Evolutionary conservation across 2,797 vertebrate species (phyloP).

Genomic region (Xenopus petersii): DNA sequence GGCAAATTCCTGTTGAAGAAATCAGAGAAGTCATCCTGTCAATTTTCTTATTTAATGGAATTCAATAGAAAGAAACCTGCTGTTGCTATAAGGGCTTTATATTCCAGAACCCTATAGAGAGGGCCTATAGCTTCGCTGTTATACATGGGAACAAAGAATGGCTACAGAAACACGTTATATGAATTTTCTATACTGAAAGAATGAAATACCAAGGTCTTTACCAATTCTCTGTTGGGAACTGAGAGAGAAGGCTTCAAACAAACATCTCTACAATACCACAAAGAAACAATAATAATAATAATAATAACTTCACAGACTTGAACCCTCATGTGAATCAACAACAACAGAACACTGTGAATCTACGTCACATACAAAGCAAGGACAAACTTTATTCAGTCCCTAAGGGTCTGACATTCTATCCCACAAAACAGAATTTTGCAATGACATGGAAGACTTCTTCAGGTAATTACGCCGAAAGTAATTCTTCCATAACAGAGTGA

Average conservation of each 20-base stretch:
- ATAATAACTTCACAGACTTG: neutral
- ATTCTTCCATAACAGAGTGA: neutral
- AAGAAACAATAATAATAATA: conserved; percentile 1
- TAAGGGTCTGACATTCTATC: conserved; percentile 2
- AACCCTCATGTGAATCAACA: neutral
- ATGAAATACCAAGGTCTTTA: neutral
- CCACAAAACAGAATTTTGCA: conserved; percentile 1
- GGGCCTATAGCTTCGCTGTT: neutral
- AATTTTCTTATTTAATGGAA: no score
- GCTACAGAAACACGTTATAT: neutral
- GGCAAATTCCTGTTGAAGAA: neutral
- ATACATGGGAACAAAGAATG: neutral
- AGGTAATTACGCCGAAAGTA: neutral
- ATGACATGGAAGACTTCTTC: conserved; percentile 1
- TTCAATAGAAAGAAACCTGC: no score
- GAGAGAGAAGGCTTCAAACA: neutral
- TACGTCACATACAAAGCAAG: neutral
- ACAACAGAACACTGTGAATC: neutral
- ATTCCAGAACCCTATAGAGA: neutral
- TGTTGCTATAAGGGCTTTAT: no score
- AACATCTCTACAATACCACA: neutral
- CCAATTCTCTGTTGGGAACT: neutral
- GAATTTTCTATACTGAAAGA: neutral
- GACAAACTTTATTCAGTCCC: neutral
- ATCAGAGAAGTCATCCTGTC: neutral